A percentile compares a stretch with the other conserved stretches of the same genome.
Conservation (phyloP, 1,140 invertebrate species). For the Cydia pomonella region DNA sequence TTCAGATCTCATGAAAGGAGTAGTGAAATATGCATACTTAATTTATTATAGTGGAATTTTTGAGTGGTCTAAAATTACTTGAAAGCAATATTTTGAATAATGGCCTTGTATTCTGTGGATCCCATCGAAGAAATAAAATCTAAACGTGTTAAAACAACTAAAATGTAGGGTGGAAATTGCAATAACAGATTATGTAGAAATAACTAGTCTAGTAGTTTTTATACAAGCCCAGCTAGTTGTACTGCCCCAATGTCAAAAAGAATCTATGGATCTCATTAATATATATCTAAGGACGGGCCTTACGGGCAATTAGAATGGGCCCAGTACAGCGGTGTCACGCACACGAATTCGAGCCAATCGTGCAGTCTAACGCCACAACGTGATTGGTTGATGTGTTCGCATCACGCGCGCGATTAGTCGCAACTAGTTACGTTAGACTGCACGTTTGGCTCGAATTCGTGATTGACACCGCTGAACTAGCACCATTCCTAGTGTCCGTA, state of each 20-base stretch:
- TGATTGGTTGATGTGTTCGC: too few relatives aligned
- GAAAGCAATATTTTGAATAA: slow-evolving; percentile 15
- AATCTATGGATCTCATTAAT: not conserved
- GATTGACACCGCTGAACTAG: too few relatives aligned
- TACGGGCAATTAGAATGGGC: too few relatives aligned
- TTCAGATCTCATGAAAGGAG: not conserved
- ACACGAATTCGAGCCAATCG: too few relatives aligned
- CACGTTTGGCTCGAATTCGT: too few relatives aligned
- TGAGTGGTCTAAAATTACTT: slow-evolving; percentile 7
- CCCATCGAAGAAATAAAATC: not conserved
- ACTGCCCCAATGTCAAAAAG: not conserved
- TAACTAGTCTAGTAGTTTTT: not conserved
- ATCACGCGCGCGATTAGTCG: too few relatives aligned
- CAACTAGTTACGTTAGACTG: too few relatives aligned
- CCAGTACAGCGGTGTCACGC: too few relatives aligned
- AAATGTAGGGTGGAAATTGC: not conserved
- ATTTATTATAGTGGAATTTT: not conserved
- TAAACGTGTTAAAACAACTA: not conserved
- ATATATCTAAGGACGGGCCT: too few relatives aligned
- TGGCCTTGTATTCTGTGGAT: slow-evolving; percentile 12
- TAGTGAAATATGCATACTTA: too few relatives aligned
- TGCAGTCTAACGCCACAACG: too few relatives aligned
- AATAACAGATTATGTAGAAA: not conserved
- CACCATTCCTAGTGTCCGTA: too few relatives aligned
- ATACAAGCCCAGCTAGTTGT: not conserved